A percentile compares a stretch with the other conserved stretches of the same genome.
phyloP scores from a whole-genome alignment of 1,140 invertebrate species.

The Eulimnadia texana region DNA sequence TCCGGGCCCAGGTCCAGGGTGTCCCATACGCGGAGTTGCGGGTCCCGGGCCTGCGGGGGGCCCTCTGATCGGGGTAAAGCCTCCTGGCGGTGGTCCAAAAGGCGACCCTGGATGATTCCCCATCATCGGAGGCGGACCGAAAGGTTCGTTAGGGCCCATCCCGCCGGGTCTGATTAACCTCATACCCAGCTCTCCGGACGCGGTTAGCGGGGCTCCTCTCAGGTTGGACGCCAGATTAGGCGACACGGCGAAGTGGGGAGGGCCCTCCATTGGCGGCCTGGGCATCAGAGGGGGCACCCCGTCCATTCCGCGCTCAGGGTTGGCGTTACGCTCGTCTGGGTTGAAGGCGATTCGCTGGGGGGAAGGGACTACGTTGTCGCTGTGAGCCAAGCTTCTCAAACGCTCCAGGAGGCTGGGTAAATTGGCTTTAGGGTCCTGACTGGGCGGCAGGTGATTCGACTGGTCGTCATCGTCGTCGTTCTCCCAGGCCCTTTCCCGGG shows the following conservation, averaged over 20 bases:
- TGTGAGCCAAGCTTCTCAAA: conserved; percentile 31
- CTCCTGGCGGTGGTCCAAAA: not conserved
- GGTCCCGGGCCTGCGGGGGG: not conserved
- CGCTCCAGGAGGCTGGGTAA: conserved; percentile 30
- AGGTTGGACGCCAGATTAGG: conserved; percentile 9
- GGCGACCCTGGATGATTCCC: not conserved
- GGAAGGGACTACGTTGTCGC: conserved; percentile 30
- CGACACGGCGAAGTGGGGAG: conserved; percentile 1
- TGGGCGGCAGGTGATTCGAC: not conserved
- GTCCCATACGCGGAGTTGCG: not conserved
- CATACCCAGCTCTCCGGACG: conserved; percentile 7
- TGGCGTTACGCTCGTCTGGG: conserved; percentile 3
- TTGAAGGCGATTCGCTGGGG: conserved; percentile 26
- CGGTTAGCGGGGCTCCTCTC: conserved; percentile 8
- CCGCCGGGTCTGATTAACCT: conserved; percentile 4
- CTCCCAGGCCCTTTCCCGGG: not conserved
- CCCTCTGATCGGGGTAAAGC: not conserved
- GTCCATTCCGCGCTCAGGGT: not conserved
- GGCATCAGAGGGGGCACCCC: not conserved
- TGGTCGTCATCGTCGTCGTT: not conserved
- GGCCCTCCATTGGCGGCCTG: not conserved
- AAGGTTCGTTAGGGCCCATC: not conserved
- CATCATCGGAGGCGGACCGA: not conserved
- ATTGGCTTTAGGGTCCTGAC: not conserved
- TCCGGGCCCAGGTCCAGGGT: not conserved